A percentile compares a stretch with the other conserved stretches of the same genome.
These are phyloP conservation scores for Falcunculus frontatus DNA, from an alignment of 2,113 vertebrate species.

Conservation along the genomic window DNA sequence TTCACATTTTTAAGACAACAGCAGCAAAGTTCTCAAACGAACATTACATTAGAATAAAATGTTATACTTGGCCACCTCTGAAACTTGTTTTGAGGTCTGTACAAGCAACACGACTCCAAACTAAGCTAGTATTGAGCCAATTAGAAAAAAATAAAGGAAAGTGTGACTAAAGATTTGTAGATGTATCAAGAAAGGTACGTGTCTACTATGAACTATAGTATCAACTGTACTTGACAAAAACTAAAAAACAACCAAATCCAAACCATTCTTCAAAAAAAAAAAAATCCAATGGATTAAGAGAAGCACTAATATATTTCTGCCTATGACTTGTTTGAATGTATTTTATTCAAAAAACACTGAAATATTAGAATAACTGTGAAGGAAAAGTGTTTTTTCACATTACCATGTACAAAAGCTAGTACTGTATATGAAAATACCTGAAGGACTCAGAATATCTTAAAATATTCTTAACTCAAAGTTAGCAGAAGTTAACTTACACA, in stretches of 20 bases:
- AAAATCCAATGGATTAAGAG: not conserved
- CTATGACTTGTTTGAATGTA: not conserved
- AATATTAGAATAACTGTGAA: not conserved
- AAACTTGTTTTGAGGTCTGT: slow-evolving; percentile 41
- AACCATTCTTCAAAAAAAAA: not conserved
- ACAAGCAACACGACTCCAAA: slow-evolving; percentile 24
- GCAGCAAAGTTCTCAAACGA: slow-evolving; percentile 39
- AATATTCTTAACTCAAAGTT: not conserved
- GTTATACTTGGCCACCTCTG: slow-evolving; percentile 42
- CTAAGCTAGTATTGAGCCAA: slow-evolving; percentile 32
- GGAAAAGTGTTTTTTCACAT: not conserved
- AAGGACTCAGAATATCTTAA: not conserved
- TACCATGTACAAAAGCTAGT: not conserved
- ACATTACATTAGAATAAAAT: slow-evolving; percentile 45
- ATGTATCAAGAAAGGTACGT: not conserved
- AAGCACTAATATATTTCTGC: not conserved
- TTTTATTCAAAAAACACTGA: not conserved
- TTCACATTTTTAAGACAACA: slow-evolving; percentile 43
- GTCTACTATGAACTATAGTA: not conserved
- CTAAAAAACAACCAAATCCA: not conserved
- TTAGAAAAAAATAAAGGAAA: slow-evolving; percentile 1
- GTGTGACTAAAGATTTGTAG: slow-evolving; percentile 21
- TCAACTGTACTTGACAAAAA: not conserved
- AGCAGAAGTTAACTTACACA: not conserved
- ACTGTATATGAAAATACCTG: not conserved